These are phyloP conservation scores for Lordiphosa andalusiaca DNA, from an alignment of 2,888 invertebrate genomes.

Conservation along the genomic window DNA sequence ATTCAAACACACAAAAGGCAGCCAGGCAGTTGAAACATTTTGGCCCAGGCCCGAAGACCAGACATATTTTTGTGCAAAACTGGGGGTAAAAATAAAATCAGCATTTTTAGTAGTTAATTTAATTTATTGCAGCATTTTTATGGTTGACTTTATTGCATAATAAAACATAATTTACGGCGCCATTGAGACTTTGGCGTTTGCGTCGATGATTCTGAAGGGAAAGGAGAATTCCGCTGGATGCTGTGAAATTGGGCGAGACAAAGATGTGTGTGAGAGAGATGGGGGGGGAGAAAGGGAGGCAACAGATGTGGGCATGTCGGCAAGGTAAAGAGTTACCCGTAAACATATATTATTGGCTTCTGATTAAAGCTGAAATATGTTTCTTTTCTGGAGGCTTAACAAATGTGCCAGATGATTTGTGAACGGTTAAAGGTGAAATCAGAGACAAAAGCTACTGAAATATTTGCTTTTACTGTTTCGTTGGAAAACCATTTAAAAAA, in stretches of 20 bases:
- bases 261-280: conserved; percentile 18
- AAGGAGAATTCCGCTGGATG: conserved; percentile 20
- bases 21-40: no score
- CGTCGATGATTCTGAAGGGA: conserved; percentile 67
- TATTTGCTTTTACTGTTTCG: no score
- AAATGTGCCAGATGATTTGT: no score
- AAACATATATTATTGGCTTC: conserved; percentile 22
- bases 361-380: conserved; percentile 36
- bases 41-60: no score
- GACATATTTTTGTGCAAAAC: conserved; percentile 12
- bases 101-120: conserved; percentile 81
- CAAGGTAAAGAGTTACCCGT: conserved; percentile 8
- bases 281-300: conserved; percentile 16
- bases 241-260: conserved; percentile 34
- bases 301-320: conserved; percentile 6
- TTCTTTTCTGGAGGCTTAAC: conserved; percentile 1
- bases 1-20: no score
- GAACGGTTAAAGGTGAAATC: no score
- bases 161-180: conserved; percentile 81
- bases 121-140: conserved; percentile 81
- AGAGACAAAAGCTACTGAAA: no score
- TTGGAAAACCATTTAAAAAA: no score
- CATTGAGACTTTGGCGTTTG: conserved; percentile 77
- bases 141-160: conserved; percentile 81
- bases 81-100: conserved; percentile 77